These are phyloP conservation scores for Dicranocentrus wangi DNA, from an alignment of 2,888 invertebrate species.

Conservation along the genomic window DNA sequence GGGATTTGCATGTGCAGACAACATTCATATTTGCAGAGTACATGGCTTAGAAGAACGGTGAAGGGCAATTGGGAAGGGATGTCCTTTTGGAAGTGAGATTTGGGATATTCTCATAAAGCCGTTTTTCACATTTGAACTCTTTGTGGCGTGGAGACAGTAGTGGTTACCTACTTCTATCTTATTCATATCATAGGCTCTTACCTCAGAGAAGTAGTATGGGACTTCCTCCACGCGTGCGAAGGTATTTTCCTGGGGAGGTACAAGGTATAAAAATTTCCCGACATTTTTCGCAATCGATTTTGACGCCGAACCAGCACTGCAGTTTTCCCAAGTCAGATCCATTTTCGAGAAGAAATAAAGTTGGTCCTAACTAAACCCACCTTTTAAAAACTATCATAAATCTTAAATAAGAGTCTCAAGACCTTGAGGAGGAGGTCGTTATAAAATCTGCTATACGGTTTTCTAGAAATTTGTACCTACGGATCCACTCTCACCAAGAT, in stretches of 20 bases:
- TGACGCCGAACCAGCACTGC: slow-evolving; percentile 9
- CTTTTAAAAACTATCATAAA: slow-evolving; percentile 32
- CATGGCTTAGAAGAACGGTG: too few species aligned
- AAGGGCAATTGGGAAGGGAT: too few species aligned
- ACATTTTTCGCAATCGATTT: slow-evolving; percentile 75
- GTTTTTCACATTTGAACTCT: too few species aligned
- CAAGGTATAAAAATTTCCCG: slow-evolving; percentile 83
- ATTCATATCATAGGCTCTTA: slow-evolving; percentile 74
- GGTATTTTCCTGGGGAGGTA: slow-evolving; percentile 81
- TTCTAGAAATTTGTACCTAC: too few species aligned
- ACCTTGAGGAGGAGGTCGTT: slow-evolving; percentile 9
- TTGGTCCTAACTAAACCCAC: neutral
- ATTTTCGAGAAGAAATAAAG: slow-evolving; percentile 18
- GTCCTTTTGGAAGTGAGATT: too few species aligned
- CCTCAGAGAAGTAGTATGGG: slow-evolving; percentile 85
- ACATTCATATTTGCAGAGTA: too few species aligned
- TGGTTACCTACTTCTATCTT: neutral
- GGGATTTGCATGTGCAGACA: too few species aligned
- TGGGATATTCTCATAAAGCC: too few species aligned
- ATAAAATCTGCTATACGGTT: neutral
- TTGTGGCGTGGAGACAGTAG: too few species aligned
- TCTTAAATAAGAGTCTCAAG: neutral
- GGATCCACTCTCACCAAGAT: neutral
- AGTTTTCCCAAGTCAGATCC: slow-evolving; percentile 36
- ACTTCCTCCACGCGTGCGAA: slow-evolving; percentile 81